Percentiles rank a stretch among this genome's conserved stretches.
Conservation (phyloP, 2,797 vertebrate genomes). For the Phyllotis vaccarum region DNA sequence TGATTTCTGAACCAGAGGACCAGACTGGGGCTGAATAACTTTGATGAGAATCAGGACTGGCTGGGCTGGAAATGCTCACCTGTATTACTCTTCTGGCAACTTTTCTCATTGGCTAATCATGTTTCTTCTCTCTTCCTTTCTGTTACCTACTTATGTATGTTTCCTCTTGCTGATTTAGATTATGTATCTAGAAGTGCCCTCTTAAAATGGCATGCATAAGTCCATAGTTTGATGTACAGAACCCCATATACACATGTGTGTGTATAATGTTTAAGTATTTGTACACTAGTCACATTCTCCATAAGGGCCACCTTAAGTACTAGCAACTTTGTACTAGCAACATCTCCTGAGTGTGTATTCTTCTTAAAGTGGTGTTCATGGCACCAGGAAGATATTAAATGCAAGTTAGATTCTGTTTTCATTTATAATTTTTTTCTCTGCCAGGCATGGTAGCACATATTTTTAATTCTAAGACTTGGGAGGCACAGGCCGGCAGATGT, state of each 20-base stretch:
- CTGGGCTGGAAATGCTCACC: neutral
- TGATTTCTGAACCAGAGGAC: neutral
- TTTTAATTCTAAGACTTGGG: neutral
- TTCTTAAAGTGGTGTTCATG: slow-evolving; percentile 33
- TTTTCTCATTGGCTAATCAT: neutral
- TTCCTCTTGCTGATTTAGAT: neutral
- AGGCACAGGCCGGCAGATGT: neutral
- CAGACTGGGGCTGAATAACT: neutral
- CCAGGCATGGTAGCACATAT: neutral
- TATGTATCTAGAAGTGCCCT: neutral
- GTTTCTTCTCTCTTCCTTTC: neutral
- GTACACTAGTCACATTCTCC: neutral
- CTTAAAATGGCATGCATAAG: neutral
- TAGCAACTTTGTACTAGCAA: neutral
- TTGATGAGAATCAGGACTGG: neutral
- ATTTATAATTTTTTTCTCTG: neutral
- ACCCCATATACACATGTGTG: rapidly evolving
- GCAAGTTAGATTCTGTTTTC: neutral
- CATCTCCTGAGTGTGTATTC: neutral
- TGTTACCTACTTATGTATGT: neutral
- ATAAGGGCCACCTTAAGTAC: neutral
- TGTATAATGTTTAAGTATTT: neutral
- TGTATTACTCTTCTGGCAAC: neutral
- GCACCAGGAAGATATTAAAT: neutral
- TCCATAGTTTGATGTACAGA: neutral